Conservation (phyloP, 2,888 invertebrate genomes). For the Clostera curtula region DNA sequence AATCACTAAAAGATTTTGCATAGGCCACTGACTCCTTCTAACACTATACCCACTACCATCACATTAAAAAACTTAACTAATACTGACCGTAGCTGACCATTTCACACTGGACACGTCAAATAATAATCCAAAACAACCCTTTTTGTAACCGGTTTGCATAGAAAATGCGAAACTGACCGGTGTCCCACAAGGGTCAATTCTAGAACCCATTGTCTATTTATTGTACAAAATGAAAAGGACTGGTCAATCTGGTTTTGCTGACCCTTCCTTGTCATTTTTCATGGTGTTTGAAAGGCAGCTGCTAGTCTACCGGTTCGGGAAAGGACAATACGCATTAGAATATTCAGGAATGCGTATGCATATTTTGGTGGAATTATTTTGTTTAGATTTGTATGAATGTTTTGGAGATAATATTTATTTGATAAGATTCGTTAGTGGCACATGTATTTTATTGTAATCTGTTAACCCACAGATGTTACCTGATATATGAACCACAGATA, state of each 20-base stretch:
- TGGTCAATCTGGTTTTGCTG: constrained; percentile 69
- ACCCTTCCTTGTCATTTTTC: constrained; percentile 65
- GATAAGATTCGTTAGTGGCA: no score
- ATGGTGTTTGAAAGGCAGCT: constrained; percentile 50
- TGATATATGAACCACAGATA: no score
- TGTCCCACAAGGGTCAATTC: constrained; percentile 62
- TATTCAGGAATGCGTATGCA: constrained; percentile 1
- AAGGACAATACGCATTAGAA: constrained; percentile 23
- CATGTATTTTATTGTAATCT: no score
- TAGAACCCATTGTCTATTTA: constrained; percentile 50
- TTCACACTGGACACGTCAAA: constrained; percentile 31
- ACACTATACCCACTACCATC: constrained; percentile 37
- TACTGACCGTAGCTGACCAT: constrained; percentile 63
- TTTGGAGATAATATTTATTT: no score
- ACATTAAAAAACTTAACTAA: constrained; percentile 35
- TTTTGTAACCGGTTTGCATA: constrained; percentile 51
- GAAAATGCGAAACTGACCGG: constrained; percentile 56
- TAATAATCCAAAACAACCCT: constrained; percentile 51
- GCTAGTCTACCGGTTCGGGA: constrained; percentile 42
- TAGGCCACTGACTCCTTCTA: no score
- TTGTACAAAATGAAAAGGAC: constrained; percentile 56
- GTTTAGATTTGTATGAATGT: no score
- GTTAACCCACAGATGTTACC: no score
- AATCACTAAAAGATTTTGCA: no score
- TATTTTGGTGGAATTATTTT: constrained; percentile 9